Conservation (phyloP, 1,140 invertebrate genomes). For the Schlechtendalia chinensis region DNA sequence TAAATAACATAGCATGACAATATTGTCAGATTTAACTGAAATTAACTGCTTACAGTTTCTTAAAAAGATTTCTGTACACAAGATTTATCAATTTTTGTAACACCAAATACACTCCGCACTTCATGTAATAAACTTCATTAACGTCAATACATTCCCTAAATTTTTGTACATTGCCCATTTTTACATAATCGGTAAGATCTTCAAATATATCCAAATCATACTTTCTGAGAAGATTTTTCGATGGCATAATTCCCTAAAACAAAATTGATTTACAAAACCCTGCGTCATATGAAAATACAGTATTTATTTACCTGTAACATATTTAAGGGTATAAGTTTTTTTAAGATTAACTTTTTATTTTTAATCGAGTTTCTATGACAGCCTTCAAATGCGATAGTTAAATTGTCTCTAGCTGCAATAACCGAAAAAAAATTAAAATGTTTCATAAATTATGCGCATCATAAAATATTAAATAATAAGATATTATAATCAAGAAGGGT, state of each 20-base stretch:
- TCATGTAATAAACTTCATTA: conserved; percentile 90
- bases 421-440: neutral
- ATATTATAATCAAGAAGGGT: no score
- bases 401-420: conserved; percentile 79
- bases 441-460: no score
- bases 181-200: conserved; percentile 82
- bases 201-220: conserved; percentile 89
- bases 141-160: conserved; percentile 82
- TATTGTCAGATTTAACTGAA: neutral
- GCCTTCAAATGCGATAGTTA: conserved; percentile 89
- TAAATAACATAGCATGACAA: no score
- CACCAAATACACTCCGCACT: conserved; percentile 93
- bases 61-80: conserved; percentile 94
- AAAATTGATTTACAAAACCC: conserved; percentile 5
- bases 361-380: conserved; percentile 78
- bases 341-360: conserved; percentile 92
- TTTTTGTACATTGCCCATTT: conserved; percentile 80
- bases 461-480: no score
- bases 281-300: neutral
- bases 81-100: conserved; percentile 94
- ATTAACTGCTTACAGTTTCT: conserved; percentile 74
- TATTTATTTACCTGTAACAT: conserved; percentile 64
- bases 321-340: conserved; percentile 92
- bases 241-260: conserved; percentile 78
- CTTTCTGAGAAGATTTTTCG: conserved; percentile 73